Evolutionary conservation across 2,113 vertebrate genomes (phyloP).

Genomic region (Sphaerodactylus townsendi): DNA sequence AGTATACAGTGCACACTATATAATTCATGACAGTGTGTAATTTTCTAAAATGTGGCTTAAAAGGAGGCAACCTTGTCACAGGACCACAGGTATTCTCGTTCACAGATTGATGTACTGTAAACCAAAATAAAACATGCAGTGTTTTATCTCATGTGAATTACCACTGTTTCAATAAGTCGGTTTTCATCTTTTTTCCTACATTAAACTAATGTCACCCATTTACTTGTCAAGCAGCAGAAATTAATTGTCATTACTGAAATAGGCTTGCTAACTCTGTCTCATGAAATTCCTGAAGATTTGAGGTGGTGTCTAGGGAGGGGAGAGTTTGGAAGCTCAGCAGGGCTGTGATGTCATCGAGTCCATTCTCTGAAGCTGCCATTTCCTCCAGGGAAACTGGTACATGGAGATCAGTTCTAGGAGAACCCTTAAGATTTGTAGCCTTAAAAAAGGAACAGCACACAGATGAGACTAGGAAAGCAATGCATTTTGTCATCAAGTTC

Average conservation of each 20-base stretch:
- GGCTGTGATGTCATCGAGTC: too few species aligned
- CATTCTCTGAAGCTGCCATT: too few species aligned
- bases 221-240: neutral
- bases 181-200: neutral
- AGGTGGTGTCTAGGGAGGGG: too few species aligned
- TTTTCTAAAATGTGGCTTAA: neutral
- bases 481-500: neutral
- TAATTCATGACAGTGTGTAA: neutral
- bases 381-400: too few species aligned
- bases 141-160: neutral
- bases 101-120: constrained; percentile 5
- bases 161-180: neutral
- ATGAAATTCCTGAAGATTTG: too few species aligned
- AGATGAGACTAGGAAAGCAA: neutral
- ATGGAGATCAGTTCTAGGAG: too few species aligned
- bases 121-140: neutral
- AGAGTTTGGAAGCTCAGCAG: too few species aligned
- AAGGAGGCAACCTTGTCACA: neutral
- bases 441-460: neutral
- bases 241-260: neutral
- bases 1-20: neutral
- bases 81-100: neutral
- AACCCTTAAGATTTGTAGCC: too few species aligned
- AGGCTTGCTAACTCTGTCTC: too few species aligned
- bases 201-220: neutral